A percentile compares a stretch with the other conserved stretches of the same genome.
Evolutionary conservation across 2,113 vertebrate genomes (phyloP).

Genomic region (Siphamia tubifer): DNA sequence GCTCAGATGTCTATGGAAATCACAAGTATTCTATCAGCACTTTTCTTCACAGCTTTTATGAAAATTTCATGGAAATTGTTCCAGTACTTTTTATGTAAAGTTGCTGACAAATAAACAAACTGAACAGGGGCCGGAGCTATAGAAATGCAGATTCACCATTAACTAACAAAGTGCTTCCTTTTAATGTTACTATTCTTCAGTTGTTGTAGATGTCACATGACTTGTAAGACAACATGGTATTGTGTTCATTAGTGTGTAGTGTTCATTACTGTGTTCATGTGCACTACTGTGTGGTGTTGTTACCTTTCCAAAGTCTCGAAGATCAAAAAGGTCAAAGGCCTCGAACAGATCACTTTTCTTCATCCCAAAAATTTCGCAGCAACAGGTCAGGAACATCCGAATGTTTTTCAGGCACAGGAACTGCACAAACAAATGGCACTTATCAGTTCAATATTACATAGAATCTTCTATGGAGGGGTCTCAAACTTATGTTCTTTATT

Average conservation of each 20-base stretch:
- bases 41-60: too few relatives aligned
- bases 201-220: background rate
- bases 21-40: too few relatives aligned
- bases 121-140: too few relatives aligned
- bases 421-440: constrained; percentile 58
- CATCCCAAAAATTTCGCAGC: constrained; percentile 88
- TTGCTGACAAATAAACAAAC: too few relatives aligned
- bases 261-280: too few relatives aligned
- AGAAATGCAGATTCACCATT: too few relatives aligned
- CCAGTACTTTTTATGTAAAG: too few relatives aligned
- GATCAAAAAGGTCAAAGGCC: constrained; percentile 94
- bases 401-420: constrained; percentile 98
- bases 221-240: background rate
- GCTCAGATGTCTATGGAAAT: too few relatives aligned
- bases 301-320: constrained; percentile 97
- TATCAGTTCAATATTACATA: background rate
- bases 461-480: too few relatives aligned
- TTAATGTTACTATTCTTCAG: background rate
- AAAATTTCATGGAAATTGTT: too few relatives aligned
- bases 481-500: too few relatives aligned
- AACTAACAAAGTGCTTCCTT: too few relatives aligned
- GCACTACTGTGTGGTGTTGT: background rate
- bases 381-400: constrained; percentile 89
- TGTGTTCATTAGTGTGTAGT: background rate
- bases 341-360: constrained; percentile 95